Conservation (phyloP, 2,797 vertebrate genomes). For the Epinephelus coioides region DNA sequence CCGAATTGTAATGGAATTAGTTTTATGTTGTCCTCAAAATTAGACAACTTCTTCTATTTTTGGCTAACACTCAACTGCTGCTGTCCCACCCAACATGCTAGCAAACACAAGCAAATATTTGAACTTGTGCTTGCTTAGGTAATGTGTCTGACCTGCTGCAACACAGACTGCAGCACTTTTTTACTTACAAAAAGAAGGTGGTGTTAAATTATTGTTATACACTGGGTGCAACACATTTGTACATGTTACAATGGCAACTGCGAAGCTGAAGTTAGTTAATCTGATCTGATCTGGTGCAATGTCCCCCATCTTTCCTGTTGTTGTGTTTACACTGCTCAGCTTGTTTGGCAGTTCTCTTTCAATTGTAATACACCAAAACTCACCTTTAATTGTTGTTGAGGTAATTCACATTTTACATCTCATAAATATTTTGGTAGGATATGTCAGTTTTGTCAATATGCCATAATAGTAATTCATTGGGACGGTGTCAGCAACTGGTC, state of each 20-base stretch:
- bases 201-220: neutral
- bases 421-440: neutral
- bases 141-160: neutral
- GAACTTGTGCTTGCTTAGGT: neutral
- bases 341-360: slow-evolving; percentile 6
- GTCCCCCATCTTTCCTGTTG: slow-evolving; percentile 20
- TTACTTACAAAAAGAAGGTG: neutral
- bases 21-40: neutral
- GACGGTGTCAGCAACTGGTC: slow-evolving; percentile 43
- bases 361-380: neutral
- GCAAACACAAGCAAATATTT: slow-evolving; percentile 2
- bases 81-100: slow-evolving; percentile 6
- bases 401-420: neutral
- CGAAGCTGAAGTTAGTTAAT: slow-evolving; percentile 5
- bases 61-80: neutral
- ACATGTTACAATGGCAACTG: neutral
- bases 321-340: slow-evolving; percentile 50
- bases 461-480: slow-evolving; percentile 20
- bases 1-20: neutral
- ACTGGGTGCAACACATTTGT: neutral
- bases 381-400: neutral
- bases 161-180: neutral
- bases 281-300: slow-evolving; percentile 31
- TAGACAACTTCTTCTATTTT: neutral
- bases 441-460: neutral